Evolutionary conservation across 2,113 vertebrate genomes (phyloP).

Genomic region (Dromaius novaehollandiae): DNA sequence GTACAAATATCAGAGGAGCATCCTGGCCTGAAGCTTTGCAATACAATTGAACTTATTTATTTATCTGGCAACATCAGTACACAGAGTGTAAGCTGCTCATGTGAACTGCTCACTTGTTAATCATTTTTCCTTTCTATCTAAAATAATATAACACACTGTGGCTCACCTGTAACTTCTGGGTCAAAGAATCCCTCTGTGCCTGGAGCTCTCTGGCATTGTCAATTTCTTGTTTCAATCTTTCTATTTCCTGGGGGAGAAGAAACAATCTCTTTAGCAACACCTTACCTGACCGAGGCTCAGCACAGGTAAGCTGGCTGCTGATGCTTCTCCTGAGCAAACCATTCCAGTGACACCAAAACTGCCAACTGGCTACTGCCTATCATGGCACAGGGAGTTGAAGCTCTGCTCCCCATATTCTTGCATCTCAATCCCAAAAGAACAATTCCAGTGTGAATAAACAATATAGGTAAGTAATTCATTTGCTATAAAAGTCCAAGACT

Average conservation of each 20-base stretch:
- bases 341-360: neutral
- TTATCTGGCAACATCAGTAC: neutral
- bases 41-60: neutral
- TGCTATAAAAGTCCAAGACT: neutral
- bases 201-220: slow-evolving; percentile 94
- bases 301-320: neutral
- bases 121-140: neutral
- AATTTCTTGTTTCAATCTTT: slow-evolving; percentile 95
- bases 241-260: slow-evolving; percentile 88
- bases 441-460: neutral
- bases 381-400: neutral
- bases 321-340: neutral
- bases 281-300: neutral
- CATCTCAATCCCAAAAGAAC: neutral
- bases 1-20: neutral
- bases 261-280: slow-evolving; percentile 26
- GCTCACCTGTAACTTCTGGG: slow-evolving; percentile 93
- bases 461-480: neutral
- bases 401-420: neutral
- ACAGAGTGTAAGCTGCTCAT: neutral
- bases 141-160: neutral
- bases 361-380: neutral
- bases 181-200: slow-evolving; percentile 92
- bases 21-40: neutral
- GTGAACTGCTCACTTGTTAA: neutral